Base-by-base conservation (phyloP, 2,888 invertebrate species). In the Brassicogethes aeneus region DNA sequence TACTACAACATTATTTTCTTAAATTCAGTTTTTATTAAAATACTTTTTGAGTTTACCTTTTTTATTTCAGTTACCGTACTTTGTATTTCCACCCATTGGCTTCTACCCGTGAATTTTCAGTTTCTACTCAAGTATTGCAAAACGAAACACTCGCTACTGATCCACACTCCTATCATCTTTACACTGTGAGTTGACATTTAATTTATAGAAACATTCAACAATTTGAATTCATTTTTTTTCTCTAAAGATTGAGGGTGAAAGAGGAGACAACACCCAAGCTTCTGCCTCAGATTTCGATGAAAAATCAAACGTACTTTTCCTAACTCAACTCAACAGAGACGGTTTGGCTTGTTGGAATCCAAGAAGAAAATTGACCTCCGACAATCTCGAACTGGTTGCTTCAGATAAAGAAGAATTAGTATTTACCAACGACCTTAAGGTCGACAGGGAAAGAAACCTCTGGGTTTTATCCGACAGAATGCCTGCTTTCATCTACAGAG, bases 1-100 rank as follows among this genome's bases (percentile, higher is more conserved):
- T 23, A 23, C 10, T 23, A 10, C n/a, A n/a, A n/a, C n/a, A n/a
- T n/a, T n/a, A 15, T 36, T 15, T 3, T n/a, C 5, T 38, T 12
- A 14, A n/a, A 34, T 32, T 15, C 12, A 12, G n/a, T n/a, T n/a
- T n/a, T n/a, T n/a, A n/a, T n/a, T n/a, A n/a, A n/a, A n/a, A n/a
- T n/a, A n/a, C n/a, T n/a, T n/a, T n/a, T n/a, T 35, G 35, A 5
- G 13, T 3, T 34, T 34, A 12, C 10, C 10, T 5, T 33, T 29
- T 45, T 31, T 44, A 41, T 70, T 69, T 44, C 61, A 78, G 77
- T 41, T 76, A 71, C 48, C 79, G 82, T 47, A 82, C 80, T 15
- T 71, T 86, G 52, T 89, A 85, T 65, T 89, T 89, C 80, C 89
- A 89, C 63, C 76, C 89, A 1, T 72, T 89, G 65, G 81, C 86